Percentiles rank a stretch among this genome's conserved stretches.
Evolutionary conservation across 2,113 vertebrate species (phyloP).

Genomic region (Diglossa brunneiventris): DNA sequence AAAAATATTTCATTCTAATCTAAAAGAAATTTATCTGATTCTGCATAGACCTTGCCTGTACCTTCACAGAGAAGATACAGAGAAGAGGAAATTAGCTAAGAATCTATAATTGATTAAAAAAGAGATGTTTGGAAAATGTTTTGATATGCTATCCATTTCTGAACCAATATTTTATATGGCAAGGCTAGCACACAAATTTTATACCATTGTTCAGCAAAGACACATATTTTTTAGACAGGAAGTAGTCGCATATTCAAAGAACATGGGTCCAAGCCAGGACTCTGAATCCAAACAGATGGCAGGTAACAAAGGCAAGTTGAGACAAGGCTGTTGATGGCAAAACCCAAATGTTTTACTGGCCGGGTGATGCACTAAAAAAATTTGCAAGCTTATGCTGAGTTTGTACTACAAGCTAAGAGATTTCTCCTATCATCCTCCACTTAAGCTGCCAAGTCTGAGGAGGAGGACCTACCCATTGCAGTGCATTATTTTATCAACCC

Average conservation of each 20-base stretch:
- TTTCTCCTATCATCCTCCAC: not conserved
- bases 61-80: not conserved
- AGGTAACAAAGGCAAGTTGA: conserved; percentile 5
- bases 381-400: not conserved
- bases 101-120: not conserved
- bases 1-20: conserved; percentile 17
- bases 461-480: not conserved
- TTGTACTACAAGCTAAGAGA: not conserved
- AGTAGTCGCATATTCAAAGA: not conserved
- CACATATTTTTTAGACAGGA: not conserved
- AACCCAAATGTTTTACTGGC: not conserved
- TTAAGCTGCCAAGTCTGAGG: not conserved
- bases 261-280: not conserved
- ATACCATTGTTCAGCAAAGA: not conserved
- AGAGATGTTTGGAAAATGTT: not conserved
- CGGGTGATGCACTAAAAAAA: not conserved
- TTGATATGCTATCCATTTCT: not conserved
- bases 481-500: not conserved
- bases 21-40: not conserved
- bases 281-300: conserved; percentile 5
- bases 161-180: not conserved
- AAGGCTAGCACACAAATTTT: not conserved
- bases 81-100: not conserved
- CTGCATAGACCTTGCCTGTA: not conserved
- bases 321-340: not conserved